These are phyloP conservation scores for Dryoscopus gambensis DNA, from an alignment of 2,113 vertebrate genomes.

Conservation along the genomic window DNA sequence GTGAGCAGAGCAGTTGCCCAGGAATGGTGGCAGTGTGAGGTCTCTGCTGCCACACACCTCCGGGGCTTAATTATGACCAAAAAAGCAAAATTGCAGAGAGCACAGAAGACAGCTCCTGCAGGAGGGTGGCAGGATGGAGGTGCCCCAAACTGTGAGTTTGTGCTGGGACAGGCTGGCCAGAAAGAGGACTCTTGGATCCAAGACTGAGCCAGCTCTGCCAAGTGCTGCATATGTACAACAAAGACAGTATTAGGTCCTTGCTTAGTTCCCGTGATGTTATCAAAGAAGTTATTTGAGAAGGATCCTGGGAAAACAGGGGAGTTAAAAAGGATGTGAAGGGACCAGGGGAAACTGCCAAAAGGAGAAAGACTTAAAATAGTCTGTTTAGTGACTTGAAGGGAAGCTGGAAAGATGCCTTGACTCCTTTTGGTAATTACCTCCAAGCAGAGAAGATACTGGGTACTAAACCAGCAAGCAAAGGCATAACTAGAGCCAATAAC, in stretches of 20 bases:
- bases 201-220: neutral
- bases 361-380: neutral
- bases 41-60: neutral
- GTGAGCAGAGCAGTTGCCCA: neutral
- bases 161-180: neutral
- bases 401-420: constrained; percentile 36
- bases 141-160: neutral
- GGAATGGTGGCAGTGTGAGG: fast-evolving
- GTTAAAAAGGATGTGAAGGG: neutral
- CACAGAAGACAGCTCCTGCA: neutral
- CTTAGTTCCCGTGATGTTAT: neutral
- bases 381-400: neutral
- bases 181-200: neutral
- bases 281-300: neutral
- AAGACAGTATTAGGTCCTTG: neutral
- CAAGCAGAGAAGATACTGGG: neutral
- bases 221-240: neutral
- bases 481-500: constrained; percentile 26
- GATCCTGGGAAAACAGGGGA: neutral
- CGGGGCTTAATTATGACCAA: neutral
- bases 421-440: constrained; percentile 7
- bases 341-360: neutral
- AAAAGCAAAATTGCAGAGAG: neutral
- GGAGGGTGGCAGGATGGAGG: neutral
- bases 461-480: constrained; percentile 30